A percentile compares a stretch with the other conserved stretches of the same genome.
Evolutionary conservation across 2,113 vertebrate species (phyloP).

Genomic region (Notarius lentiginosus): DNA sequence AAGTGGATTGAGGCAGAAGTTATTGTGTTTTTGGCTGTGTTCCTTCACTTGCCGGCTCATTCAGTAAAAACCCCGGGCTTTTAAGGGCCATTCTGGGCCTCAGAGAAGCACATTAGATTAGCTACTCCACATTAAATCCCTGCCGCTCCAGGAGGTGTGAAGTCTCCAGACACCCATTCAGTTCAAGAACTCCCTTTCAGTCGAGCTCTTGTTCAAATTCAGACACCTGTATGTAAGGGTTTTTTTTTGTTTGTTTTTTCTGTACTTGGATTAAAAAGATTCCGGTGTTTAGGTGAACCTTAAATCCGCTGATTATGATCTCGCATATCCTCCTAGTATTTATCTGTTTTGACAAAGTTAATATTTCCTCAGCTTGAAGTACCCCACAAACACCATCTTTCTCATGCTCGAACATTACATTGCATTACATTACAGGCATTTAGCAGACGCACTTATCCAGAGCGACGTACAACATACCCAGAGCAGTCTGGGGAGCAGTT

Average conservation of each 20-base stretch:
- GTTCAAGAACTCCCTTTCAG: conserved; percentile 13
- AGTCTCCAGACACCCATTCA: conserved; percentile 37
- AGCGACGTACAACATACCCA: no score
- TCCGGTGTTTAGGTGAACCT: neutral
- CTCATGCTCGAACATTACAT: neutral
- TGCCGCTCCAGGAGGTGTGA: conserved; percentile 27
- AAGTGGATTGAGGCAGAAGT: conserved; percentile 40
- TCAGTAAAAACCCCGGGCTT: conserved; percentile 34
- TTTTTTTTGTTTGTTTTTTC: neutral
- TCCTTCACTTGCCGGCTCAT: conserved; percentile 43
- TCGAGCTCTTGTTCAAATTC: neutral
- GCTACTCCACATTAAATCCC: conserved; percentile 38
- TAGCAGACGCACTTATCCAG: no score
- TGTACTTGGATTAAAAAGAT: neutral
- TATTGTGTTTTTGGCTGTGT: conserved; percentile 42
- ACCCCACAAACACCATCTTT: neutral
- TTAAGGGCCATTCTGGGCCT: conserved; percentile 30
- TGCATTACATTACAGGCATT: no score
- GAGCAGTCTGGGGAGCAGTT: no score
- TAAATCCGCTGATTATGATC: neutral
- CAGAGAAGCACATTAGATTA: conserved; percentile 36
- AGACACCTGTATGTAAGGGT: neutral
- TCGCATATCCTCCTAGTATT: neutral
- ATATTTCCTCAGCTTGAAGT: neutral
- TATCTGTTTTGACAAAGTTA: neutral